Percentiles rank a stretch among this genome's conserved stretches.
Conservation (phyloP, 2,888 invertebrate species). For the Eupithecia dodoneata region DNA sequence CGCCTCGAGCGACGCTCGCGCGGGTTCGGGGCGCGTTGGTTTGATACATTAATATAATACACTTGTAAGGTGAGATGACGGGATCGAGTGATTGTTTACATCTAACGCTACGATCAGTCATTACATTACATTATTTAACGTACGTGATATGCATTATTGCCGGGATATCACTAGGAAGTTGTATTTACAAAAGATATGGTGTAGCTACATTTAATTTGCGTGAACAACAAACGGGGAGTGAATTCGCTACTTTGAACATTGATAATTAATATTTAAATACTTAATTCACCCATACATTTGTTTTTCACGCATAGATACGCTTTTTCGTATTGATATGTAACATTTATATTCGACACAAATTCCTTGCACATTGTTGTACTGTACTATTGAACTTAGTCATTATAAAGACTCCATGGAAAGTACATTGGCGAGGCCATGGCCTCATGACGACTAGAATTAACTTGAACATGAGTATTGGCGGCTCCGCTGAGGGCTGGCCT, state of each 20-base stretch:
- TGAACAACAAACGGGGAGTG: conserved; percentile 49
- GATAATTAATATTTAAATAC: conserved; percentile 24
- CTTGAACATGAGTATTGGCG: conserved; percentile 43
- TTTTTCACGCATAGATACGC: conserved; percentile 46
- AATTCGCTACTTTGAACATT: conserved; percentile 33
- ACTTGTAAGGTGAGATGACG: conserved; percentile 29
- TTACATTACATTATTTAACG: conserved; percentile 53
- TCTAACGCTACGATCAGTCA: conserved; percentile 65
- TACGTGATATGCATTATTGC: conserved; percentile 82
- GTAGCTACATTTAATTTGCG: conserved; percentile 49
- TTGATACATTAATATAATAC: conserved; percentile 56
- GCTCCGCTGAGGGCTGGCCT: conserved; percentile 34
- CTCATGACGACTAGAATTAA: conserved; percentile 39
- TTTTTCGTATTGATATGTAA: conserved; percentile 48
- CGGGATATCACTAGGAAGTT: conserved; percentile 73
- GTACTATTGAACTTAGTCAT: conserved; percentile 42
- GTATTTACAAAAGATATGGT: conserved; percentile 69
- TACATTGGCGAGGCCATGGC: conserved; percentile 40
- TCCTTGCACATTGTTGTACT: conserved; percentile 45
- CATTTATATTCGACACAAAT: conserved; percentile 45
- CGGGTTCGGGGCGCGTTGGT: conserved; percentile 55
- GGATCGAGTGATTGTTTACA: conserved; percentile 42
- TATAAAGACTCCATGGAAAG: conserved; percentile 43
- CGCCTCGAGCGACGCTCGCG: conserved; percentile 46
- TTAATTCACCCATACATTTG: conserved; percentile 39